Conservation (phyloP, 2,888 invertebrate species). For the Psococerastis gibbosa region DNA sequence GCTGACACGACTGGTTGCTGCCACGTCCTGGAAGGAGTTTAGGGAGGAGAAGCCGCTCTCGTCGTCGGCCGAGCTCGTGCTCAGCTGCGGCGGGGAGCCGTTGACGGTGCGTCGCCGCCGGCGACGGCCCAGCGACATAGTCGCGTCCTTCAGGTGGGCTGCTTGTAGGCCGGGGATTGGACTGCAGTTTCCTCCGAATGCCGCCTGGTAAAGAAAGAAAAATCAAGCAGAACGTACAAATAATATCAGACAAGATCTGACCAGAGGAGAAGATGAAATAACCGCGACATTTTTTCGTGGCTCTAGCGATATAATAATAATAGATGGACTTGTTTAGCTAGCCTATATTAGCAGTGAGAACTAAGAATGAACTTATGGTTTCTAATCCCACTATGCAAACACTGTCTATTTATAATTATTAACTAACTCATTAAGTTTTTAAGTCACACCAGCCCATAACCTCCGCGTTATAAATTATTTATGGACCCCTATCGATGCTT, state of each 20-base stretch:
- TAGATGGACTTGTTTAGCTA: too few relatives aligned
- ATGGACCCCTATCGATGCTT: too few relatives aligned
- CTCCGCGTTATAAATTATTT: too few relatives aligned
- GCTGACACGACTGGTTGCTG: constrained; percentile 32
- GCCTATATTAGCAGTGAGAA: too few relatives aligned
- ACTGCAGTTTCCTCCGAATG: constrained; percentile 15
- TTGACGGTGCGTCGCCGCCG: constrained; percentile 25
- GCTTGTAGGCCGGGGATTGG: constrained; percentile 13
- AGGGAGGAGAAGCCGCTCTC: constrained; percentile 75
- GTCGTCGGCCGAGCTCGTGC: constrained; percentile 36
- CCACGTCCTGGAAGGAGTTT: constrained; percentile 67
- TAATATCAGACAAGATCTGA: background rate
- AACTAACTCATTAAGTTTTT: too few relatives aligned
- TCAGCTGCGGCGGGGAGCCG: constrained; percentile 17
- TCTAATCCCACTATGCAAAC: too few relatives aligned
- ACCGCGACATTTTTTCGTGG: too few relatives aligned
- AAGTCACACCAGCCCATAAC: too few relatives aligned
- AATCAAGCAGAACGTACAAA: background rate
- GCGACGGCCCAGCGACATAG: constrained; percentile 13
- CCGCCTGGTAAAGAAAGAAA: constrained; percentile 9
- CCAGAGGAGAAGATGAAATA: background rate
- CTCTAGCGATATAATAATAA: too few relatives aligned
- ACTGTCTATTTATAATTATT: too few relatives aligned
- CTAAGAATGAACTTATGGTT: too few relatives aligned
- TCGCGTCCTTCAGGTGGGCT: constrained; percentile 12